Conservation (phyloP, 2,113 vertebrate species). For the Crypturellus undulatus region DNA sequence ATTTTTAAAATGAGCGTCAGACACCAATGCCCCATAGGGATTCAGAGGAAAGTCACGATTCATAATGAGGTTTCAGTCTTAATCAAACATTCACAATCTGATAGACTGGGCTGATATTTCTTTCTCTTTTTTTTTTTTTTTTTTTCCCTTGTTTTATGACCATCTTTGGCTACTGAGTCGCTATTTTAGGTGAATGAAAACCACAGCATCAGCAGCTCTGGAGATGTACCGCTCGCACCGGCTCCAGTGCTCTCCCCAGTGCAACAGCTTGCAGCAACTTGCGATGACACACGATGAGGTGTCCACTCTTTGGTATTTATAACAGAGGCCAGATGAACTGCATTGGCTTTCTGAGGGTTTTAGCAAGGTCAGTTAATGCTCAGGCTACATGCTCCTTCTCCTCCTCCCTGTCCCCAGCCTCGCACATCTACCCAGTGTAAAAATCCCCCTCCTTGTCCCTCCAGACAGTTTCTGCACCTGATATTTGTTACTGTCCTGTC, state of each 20-base stretch:
- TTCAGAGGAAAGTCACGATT: neutral
- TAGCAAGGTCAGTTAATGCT: neutral
- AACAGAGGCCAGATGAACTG: neutral
- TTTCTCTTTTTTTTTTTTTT: neutral
- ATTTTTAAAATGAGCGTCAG: neutral
- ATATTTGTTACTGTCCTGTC: neutral
- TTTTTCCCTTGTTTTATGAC: neutral
- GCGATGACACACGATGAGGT: neutral
- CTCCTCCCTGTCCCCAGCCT: neutral
- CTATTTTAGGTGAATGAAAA: neutral
- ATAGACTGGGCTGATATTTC: neutral
- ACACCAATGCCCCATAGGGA: neutral
- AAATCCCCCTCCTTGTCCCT: neutral
- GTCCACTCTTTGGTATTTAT: neutral
- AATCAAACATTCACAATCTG: neutral
- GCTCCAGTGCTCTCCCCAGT: neutral
- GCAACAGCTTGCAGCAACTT: neutral
- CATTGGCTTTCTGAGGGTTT: neutral
- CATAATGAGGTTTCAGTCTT: neutral
- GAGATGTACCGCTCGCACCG: no score
- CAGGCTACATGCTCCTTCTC: rapidly evolving
- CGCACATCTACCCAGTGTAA: neutral
- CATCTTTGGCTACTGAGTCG: neutral
- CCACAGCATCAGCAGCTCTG: neutral
- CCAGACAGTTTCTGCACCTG: neutral